A percentile compares a stretch with the other conserved stretches of the same genome.
Conservation (phyloP, 2,797 vertebrate species). For the Aphelocoma californica region DNA sequence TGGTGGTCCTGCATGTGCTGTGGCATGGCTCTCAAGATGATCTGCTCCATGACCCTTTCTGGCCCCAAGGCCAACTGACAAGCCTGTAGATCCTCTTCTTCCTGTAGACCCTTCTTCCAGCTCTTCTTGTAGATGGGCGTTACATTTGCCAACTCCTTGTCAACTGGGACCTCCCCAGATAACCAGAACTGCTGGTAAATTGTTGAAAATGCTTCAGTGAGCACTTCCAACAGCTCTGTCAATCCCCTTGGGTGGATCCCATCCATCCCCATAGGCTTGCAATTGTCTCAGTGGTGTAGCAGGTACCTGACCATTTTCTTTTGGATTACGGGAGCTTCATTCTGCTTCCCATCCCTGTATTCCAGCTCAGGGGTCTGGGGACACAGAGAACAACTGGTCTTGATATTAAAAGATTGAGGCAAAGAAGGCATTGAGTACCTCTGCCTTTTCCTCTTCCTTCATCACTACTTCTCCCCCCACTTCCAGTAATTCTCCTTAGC, state of each 20-base stretch:
- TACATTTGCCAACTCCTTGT: neutral
- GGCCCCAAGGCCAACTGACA: neutral
- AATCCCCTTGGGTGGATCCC: neutral
- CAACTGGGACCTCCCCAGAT: neutral
- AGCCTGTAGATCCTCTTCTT: neutral
- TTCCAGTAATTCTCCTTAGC: neutral
- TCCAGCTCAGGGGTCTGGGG: neutral
- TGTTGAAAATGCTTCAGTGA: neutral
- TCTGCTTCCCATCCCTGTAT: neutral
- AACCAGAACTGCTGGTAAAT: neutral
- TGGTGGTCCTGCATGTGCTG: neutral
- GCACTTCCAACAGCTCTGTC: neutral
- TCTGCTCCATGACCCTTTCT: neutral
- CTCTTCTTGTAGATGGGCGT: fast-evolving
- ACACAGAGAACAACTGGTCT: neutral
- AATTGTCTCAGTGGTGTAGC: neutral
- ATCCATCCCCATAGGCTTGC: neutral
- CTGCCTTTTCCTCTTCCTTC: neutral
- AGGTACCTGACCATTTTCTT: neutral
- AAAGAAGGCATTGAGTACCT: neutral
- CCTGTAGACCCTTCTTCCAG: neutral
- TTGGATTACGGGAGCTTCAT: neutral
- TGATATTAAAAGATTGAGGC: neutral
- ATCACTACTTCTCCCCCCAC: neutral
- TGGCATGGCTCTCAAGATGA: neutral